Conservation (phyloP, 2,797 vertebrate species). For the Hyperoplus immaculatus region DNA sequence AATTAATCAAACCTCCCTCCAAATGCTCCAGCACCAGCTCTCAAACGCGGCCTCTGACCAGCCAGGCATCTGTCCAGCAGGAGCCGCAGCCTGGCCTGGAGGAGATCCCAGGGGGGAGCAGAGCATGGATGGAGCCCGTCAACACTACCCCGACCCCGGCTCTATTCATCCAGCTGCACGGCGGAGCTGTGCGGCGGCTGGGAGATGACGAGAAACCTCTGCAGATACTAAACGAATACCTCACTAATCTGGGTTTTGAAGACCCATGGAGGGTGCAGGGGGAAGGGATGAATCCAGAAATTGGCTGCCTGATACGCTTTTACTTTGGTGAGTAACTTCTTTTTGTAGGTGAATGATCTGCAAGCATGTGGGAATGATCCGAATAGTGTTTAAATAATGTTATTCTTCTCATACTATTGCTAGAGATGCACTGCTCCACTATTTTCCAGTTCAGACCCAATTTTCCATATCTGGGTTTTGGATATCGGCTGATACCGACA, state of each 20-base stretch:
- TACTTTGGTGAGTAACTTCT: conserved; percentile 88
- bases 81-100: conserved; percentile 33
- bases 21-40: conserved; percentile 72
- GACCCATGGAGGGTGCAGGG: conserved; percentile 92
- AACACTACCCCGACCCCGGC: conserved; percentile 72
- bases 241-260: conserved; percentile 91
- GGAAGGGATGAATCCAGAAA: conserved; percentile 93
- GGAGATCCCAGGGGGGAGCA: conserved; percentile 48
- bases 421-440: no score
- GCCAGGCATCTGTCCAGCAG: conserved; percentile 60
- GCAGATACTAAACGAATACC: conserved; percentile 93
- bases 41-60: conserved; percentile 67
- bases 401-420: no score
- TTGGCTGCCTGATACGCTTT: conserved; percentile 94
- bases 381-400: no score
- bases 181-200: conserved; percentile 89
- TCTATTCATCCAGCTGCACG: conserved; percentile 92
- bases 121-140: conserved; percentile 56
- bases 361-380: no score
- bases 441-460: no score
- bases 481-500: no score
- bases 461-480: no score
- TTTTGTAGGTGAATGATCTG: neutral
- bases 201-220: conserved; percentile 90
- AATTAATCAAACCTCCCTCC: conserved; percentile 46